Evolutionary conservation across 2,113 vertebrate genomes (phyloP).

Genomic region (Bos indicus): DNA sequence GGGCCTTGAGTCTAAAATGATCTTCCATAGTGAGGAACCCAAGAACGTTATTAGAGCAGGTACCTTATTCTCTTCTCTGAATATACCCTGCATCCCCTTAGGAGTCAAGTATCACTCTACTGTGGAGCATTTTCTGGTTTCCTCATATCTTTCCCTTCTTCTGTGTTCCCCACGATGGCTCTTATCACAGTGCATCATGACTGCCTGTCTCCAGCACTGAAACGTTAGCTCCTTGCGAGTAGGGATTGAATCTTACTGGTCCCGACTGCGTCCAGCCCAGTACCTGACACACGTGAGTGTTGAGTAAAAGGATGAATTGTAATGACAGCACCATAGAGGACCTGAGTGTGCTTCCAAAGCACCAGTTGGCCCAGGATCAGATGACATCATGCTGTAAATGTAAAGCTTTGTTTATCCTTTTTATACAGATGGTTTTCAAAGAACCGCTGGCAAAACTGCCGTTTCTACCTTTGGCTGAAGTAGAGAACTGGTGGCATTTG

Average conservation of each 20-base stretch:
- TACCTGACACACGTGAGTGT: background rate
- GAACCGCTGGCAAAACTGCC: background rate
- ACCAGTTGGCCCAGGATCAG: background rate
- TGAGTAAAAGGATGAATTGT: background rate
- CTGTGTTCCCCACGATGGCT: background rate
- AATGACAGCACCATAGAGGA: background rate
- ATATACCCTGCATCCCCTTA: background rate
- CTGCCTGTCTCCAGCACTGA: background rate
- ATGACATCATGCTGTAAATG: background rate
- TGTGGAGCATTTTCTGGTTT: background rate
- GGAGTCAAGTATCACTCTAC: background rate
- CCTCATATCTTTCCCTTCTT: background rate
- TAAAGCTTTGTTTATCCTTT: background rate
- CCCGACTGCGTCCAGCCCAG: no score
- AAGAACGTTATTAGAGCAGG: background rate
- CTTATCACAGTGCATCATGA: fast-evolving
- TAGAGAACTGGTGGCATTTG: background rate
- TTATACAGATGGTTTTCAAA: background rate
- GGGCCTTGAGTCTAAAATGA: background rate
- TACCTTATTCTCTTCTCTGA: background rate
- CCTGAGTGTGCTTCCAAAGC: background rate
- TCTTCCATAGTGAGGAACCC: background rate
- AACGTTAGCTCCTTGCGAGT: background rate
- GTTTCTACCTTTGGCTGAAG: background rate
- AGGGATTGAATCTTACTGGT: background rate